Percentiles rank a stretch among this genome's conserved stretches.
These are phyloP conservation scores for Morpho achilles DNA, from an alignment of 2,888 invertebrate species.

Conservation along the genomic window DNA sequence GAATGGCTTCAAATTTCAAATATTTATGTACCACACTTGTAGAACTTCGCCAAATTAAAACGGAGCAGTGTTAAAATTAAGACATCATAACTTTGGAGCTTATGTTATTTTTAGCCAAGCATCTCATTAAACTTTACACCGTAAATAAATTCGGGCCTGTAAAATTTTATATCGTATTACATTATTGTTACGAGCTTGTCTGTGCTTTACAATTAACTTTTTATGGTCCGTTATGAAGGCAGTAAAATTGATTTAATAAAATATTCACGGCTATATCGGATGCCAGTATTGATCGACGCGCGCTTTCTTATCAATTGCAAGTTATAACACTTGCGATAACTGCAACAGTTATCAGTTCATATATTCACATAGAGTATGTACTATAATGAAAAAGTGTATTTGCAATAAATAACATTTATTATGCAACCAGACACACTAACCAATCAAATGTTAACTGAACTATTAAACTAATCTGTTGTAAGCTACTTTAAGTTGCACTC, in stretches of 20 bases:
- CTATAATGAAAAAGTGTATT: too few relatives aligned
- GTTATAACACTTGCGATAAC: constrained; percentile 26
- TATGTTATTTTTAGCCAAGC: background rate
- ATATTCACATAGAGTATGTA: background rate
- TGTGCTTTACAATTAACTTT: constrained; percentile 18
- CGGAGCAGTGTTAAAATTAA: too few relatives aligned
- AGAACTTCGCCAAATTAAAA: too few relatives aligned
- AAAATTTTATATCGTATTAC: constrained; percentile 15
- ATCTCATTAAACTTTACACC: background rate
- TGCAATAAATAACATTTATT: too few relatives aligned
- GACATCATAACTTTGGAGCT: too few relatives aligned
- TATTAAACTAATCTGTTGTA: too few relatives aligned
- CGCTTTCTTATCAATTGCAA: constrained; percentile 29
- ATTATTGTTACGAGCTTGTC: constrained; percentile 9
- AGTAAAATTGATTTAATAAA: constrained; percentile 27
- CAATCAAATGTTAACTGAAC: too few relatives aligned
- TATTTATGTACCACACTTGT: too few relatives aligned
- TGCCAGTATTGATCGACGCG: constrained; percentile 26
- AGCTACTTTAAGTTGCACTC: too few relatives aligned
- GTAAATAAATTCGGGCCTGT: constrained; percentile 8
- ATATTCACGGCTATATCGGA: constrained; percentile 23
- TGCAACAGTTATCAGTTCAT: constrained; percentile 21
- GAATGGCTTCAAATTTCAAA: too few relatives aligned
- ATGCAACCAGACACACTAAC: too few relatives aligned
- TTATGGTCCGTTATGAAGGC: constrained; percentile 17